Base-by-base conservation (phyloP, 2,113 vertebrate species). In the Gadus chalcogrammus region DNA sequence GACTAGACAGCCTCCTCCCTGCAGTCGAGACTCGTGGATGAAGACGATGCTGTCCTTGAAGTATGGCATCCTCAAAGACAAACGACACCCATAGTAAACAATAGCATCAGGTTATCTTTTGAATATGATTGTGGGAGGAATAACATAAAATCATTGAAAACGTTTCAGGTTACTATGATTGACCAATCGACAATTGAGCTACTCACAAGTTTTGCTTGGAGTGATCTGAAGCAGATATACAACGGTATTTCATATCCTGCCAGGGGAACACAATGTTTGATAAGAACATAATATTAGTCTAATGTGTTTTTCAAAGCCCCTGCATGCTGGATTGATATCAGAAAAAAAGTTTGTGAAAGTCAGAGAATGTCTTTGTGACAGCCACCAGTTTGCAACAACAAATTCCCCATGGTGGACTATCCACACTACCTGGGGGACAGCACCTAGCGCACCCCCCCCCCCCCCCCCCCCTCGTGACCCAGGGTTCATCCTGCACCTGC, bases 171-270 rank as follows among this genome's bases (percentile, higher is more conserved):
- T 53, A 55, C n/a, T 18, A 31, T 15, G 1, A 18, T 17, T 52
- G 15, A 20, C n/a, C 11, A 22, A 12, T 67, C 12, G 35, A 52
- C 31, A 65, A 15, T 15, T 15, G 13, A 7, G 22, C 38, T 75
- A 95, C 94, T 96, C 90, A 96, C 95, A 97, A 84, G 85, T 96
- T 94, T 87, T 96, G 95, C 1, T 93, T 94, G 0, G 94, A 94
- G 70, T 82, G 78, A 74, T 89, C 85, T 56, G 86, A 91, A 69
- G 94, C 94, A 66, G 91, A 91, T 84, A 97, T 95, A 72, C 95
- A 96, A 64, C 96, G 91, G 80, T 97, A 96, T 65, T 94, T 95
- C 88, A 94, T 77, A 76, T 93, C 94, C 95, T 95, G 75, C 15
- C 75, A 61, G 78, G 76, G 68, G 62, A 22, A 15, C 7, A 9